Conservation (phyloP, 2,113 vertebrate species). For the Leptosomus discolor region DNA sequence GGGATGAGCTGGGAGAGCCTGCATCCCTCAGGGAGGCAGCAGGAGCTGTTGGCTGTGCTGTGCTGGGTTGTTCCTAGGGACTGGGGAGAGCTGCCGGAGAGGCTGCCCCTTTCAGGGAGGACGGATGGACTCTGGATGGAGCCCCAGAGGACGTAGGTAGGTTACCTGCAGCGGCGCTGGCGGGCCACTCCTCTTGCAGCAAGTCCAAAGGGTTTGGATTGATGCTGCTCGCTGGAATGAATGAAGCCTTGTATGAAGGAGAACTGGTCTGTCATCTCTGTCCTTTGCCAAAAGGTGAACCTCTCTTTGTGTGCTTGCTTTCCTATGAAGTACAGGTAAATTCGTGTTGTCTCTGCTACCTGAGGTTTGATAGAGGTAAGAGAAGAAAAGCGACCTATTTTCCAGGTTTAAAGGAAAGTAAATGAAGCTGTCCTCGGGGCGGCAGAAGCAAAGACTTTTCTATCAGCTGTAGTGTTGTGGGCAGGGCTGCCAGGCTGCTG, state of each 20-base stretch:
- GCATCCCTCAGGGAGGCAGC: background rate
- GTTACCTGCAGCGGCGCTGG: background rate
- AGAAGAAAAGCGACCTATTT: constrained; percentile 26
- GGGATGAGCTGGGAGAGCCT: background rate
- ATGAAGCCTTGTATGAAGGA: background rate
- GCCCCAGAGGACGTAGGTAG: background rate
- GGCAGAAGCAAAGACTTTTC: constrained; percentile 9
- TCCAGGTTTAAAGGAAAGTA: constrained; percentile 35
- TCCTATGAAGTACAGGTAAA: background rate
- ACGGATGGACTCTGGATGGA: background rate
- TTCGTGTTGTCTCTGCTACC: background rate
- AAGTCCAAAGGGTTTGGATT: background rate
- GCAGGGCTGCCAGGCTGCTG: constrained; percentile 6
- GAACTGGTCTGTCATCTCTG: background rate
- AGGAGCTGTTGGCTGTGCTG: background rate
- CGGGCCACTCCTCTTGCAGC: background rate
- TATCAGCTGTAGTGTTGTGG: constrained; percentile 10
- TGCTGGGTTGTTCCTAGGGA: background rate
- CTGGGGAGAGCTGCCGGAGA: background rate
- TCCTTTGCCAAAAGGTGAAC: background rate
- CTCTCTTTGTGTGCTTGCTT: background rate
- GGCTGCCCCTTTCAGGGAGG: background rate
- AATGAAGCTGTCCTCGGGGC: constrained; percentile 18
- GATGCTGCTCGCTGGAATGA: background rate
- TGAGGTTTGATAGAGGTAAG: background rate